Base-by-base conservation (phyloP, 2,797 vertebrate species). In the Sebastes cheni region DNA sequence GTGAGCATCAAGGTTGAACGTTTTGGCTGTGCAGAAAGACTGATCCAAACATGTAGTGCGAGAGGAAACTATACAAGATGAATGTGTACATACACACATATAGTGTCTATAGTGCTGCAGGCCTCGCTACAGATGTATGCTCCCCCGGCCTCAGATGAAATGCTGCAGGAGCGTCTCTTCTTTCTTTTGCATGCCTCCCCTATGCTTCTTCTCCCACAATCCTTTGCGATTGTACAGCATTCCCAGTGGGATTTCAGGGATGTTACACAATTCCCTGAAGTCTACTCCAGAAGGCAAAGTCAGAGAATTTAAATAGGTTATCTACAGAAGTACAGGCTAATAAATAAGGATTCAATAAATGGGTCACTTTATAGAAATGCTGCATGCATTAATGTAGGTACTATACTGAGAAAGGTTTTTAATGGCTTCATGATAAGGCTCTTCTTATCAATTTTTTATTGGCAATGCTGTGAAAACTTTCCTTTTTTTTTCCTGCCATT, bases 291-390 rank as follows among this genome's bases (percentile, higher is more conserved):
- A 75, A 72, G 29, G 72, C 11, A 71, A 77, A 87, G 59, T 70
- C 59, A 64, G 34, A 60, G 52, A 83, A 82, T 85, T 79, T 67
- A 80, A 87, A 83, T 74, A 64, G 79, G 70, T 77, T 67, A 30
- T 67, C 34, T 67, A 34, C 22, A 62, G 42, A 83, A 72, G n/a
- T 72, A 27, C 54, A 71, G 25, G 32, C 6, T 10, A 52, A 7
- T 20, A n/a, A 50, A 50, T 29, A 14, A 29, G 2, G 36, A 52
- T 77, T 79, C 7, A 55, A 68, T 80, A 77, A 85, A 80, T 81
- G 62, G 78, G 66, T 67, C 74, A 78, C 59, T 67, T 55, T 67
- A 73, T 34, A 65, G 23, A 77, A 30, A 72, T 27, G n/a, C 29
- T 78, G 39, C 30, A 55, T 8, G 39, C 5, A 2, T 54, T 34